Base-by-base conservation (phyloP, 1,140 invertebrate genomes). In the Spodoptera frugiperda region DNA sequence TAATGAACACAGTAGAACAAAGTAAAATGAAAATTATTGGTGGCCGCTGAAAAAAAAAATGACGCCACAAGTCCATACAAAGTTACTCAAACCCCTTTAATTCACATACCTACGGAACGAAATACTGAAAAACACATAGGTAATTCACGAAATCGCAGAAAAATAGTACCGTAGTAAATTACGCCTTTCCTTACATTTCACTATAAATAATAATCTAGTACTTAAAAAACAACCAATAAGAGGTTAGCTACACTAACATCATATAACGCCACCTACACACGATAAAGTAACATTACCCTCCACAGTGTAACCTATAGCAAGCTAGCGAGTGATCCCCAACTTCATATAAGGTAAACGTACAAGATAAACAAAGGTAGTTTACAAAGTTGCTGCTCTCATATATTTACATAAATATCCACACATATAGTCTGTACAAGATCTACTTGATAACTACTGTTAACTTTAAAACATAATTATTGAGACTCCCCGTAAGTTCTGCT, bases 291-390 rank as follows among this genome's bases (percentile, higher is more conserved):
- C 21, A 54, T 61, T 72, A 73, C 72, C 59, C 57, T 73, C 46
- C 54, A 21, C 44, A 61, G 19, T 30, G 39, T 59, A 33, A 61
- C n/a, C 15, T 55, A 72, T 49, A 6, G 39, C 10, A 77, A 73
- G 30, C 65, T 61, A 39, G 51, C 19, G 48, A 72, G 46, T 78
- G 49, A 78, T 72, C 33, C 76, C 51, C 49, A 72, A 65, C 76
- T 77, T 61, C 49, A 15, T 63, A 65, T 78, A 65, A 55, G 57
- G 44, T 72, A 73, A 33, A 78, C 76, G 51, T 44, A 65, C 68
- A 78, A 73, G 74, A 77, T 63, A 77, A 70, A 77, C 75, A 70
- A 30, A 44, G 48, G 48, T 73, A 73, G 76, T 78, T 78, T 78
- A 78, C 70, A 46, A 77, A 77, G 68, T 77, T 78, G 49, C 55